phyloP scores from a whole-genome alignment of 2,888 invertebrate genomes.

The Apoderus coryli region DNA sequence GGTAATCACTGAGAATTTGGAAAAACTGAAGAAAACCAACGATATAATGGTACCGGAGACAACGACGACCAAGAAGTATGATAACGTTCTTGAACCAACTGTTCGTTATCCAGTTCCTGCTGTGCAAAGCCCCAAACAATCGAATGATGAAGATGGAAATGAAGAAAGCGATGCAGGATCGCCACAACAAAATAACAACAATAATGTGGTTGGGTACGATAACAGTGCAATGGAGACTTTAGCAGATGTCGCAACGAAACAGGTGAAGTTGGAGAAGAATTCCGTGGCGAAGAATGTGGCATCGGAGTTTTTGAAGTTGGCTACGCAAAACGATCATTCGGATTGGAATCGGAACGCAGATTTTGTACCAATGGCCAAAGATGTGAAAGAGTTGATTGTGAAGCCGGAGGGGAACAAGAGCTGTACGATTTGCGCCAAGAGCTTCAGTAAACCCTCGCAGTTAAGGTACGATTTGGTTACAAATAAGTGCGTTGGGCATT shows the following conservation, averaged over 20 bases:
- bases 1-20: not conserved
- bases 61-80: conserved; percentile 3
- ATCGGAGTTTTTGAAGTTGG: conserved; percentile 49
- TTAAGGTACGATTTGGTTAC: conserved; percentile 37
- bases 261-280: conserved; percentile 32
- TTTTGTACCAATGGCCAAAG: conserved; percentile 21
- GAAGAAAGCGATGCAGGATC: no score
- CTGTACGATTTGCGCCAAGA: conserved; percentile 68
- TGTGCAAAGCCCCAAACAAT: conserved; percentile 6
- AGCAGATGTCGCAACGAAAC: conserved; percentile 33
- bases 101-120: conserved; percentile 2
- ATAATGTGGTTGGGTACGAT: conserved; percentile 24
- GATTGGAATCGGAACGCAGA: conserved; percentile 16
- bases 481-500: conserved; percentile 1
- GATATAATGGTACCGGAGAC: not conserved
- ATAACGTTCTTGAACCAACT: not conserved
- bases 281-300: conserved; percentile 48
- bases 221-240: conserved; percentile 34
- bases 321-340: conserved; percentile 30
- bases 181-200: conserved; percentile 12
- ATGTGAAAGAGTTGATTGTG: conserved; percentile 31
- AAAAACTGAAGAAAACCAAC: conserved; percentile 1
- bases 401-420: conserved; percentile 33
- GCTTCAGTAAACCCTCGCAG: conserved; percentile 83
- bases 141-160: no score